phyloP scores from a whole-genome alignment of 2,113 vertebrate species.

The Edolisoma coerulescens region DNA sequence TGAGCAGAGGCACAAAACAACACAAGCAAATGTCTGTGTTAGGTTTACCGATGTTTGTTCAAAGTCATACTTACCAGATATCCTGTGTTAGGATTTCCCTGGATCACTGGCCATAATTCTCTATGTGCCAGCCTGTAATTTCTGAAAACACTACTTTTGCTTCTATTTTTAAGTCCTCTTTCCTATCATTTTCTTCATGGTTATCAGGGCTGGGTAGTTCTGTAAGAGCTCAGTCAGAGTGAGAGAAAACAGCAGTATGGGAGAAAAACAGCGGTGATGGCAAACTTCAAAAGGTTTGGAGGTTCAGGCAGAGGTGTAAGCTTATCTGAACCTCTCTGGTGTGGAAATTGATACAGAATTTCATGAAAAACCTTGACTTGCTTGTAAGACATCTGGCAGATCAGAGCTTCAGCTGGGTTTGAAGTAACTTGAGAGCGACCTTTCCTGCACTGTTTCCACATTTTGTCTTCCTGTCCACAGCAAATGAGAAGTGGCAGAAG shows the following conservation, averaged over 20 bases:
- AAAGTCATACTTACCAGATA: background rate
- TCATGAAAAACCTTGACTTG: background rate
- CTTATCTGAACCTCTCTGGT: constrained; percentile 34
- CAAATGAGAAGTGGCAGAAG: background rate
- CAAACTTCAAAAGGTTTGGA: constrained; percentile 39
- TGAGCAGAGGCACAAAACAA: background rate
- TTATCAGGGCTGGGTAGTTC: background rate
- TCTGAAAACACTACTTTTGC: constrained; percentile 23
- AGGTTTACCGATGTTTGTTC: background rate
- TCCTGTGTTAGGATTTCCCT: background rate
- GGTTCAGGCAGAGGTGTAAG: background rate
- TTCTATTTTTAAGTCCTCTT: background rate
- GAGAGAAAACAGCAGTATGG: background rate
- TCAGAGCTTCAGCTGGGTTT: constrained; percentile 16
- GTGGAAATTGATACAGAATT: background rate
- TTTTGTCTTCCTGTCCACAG: background rate
- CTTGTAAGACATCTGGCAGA: constrained; percentile 2
- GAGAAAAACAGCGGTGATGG: background rate
- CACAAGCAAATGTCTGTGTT: background rate
- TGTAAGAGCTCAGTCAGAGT: background rate
- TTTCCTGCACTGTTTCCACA: background rate
- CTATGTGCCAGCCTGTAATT: background rate
- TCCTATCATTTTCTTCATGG: constrained; percentile 30
- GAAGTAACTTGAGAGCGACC: background rate
- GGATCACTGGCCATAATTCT: background rate